phyloP scores from a whole-genome alignment of 2,797 vertebrate genomes.

The Schizothorax lantsangensis region DNA sequence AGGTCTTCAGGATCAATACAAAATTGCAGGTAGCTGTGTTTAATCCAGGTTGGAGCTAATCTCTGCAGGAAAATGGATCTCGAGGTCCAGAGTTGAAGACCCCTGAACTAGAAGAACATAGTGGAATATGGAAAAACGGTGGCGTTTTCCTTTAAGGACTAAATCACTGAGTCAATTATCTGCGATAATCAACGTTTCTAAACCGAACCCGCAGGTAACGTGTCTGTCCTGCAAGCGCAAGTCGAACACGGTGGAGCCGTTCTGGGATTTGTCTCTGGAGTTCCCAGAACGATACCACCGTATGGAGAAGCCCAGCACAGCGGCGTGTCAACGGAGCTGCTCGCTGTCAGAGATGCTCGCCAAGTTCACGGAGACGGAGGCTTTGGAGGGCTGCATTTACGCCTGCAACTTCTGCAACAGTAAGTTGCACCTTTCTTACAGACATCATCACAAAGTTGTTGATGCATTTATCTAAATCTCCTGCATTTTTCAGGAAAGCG shows the following conservation, averaged over 20 bases:
- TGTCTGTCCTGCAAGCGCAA: constrained; percentile 98
- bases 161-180: background rate
- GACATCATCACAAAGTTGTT: too few relatives aligned
- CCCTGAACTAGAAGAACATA: too few relatives aligned
- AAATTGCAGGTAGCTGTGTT: too few relatives aligned
- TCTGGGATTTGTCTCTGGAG: constrained; percentile 98
- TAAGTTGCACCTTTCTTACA: constrained; percentile 71
- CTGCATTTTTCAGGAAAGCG: constrained; percentile 83
- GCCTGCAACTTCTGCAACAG: constrained; percentile 99
- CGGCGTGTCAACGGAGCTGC: constrained; percentile 87
- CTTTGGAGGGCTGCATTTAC: constrained; percentile 96
- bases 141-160: background rate
- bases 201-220: constrained; percentile 83
- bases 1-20: too few relatives aligned
- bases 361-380: constrained; percentile 98
- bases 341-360: constrained; percentile 97
- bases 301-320: constrained; percentile 83
- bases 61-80: too few relatives aligned
- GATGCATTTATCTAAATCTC: background rate
- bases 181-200: background rate
- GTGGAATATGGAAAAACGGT: too few relatives aligned
- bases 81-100: too few relatives aligned
- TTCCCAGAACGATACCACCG: constrained; percentile 97
- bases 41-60: too few relatives aligned
- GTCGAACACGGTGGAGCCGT: constrained; percentile 98